Conservation (phyloP, 2,888 invertebrate species). For the Drosophila prolongata region DNA sequence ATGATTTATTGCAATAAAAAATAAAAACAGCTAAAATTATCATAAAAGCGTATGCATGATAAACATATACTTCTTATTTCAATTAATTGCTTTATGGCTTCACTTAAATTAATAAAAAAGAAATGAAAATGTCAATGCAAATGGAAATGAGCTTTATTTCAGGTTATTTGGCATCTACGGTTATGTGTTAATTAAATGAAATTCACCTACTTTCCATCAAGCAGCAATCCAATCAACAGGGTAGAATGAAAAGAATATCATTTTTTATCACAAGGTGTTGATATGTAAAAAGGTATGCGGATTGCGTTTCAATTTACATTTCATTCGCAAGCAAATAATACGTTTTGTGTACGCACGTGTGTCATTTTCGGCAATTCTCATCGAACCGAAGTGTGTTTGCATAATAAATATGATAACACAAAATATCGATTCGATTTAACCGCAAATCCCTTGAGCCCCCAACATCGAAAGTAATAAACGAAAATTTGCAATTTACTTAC, state of each 20-base stretch:
- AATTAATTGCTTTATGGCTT: too few species aligned
- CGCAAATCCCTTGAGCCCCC: slow-evolving; percentile 57
- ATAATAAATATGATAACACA: slow-evolving; percentile 80
- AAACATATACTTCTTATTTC: too few species aligned
- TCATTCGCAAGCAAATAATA: slow-evolving; percentile 7
- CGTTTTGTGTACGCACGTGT: slow-evolving; percentile 35
- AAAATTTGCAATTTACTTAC: slow-evolving; percentile 80
- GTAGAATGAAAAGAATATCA: neutral
- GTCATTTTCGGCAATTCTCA: slow-evolving; percentile 65
- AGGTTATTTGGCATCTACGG: too few species aligned
- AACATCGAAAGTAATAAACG: slow-evolving; percentile 74
- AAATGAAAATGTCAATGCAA: too few species aligned
- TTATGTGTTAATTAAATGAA: slow-evolving; percentile 2
- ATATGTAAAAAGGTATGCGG: neutral
- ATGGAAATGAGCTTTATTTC: too few species aligned
- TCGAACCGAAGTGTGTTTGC: slow-evolving; percentile 75
- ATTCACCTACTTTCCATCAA: neutral
- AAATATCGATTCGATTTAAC: slow-evolving; percentile 82
- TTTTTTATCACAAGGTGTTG: slow-evolving; percentile 16
- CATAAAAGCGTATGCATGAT: too few species aligned
- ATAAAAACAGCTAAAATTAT: too few species aligned
- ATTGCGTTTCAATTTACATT: slow-evolving; percentile 24
- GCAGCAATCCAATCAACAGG: slow-evolving; percentile 4
- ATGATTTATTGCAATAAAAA: too few species aligned
- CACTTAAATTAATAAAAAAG: too few species aligned